Base-by-base conservation (phyloP, 2,113 vertebrate species). In the Rana temporaria region DNA sequence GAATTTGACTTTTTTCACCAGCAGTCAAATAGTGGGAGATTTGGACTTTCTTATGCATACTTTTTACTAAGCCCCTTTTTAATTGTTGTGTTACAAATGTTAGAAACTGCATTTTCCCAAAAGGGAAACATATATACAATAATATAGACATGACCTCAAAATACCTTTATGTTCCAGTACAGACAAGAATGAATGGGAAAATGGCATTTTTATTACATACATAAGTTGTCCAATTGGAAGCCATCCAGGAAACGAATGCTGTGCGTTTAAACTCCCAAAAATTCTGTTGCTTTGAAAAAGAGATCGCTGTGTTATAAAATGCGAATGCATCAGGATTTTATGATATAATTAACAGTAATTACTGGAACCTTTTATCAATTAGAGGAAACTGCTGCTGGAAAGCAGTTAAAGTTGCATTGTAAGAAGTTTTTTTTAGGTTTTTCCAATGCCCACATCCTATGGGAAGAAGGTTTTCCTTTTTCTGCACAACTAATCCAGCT, bases 141-240 rank as follows among this genome's bases (percentile, higher is more conserved):
- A 77, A 1, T 48, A 48, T 48, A 48, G 42, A 20, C 20, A 20
- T 67, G 26, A 79, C 76, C 76, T 79, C 64, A 79, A 24, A 79
- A 57, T 68, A 79, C 76, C 76, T 79, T 55, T 78, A 56, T 57
- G 42, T 79, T 56, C 76, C 20, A 67, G 76, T 67, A 56, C 48
- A 57, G 76, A 32, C 76, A 79, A 56, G 76, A 79, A 67, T 30
- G 18, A 30, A 32, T 11, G 18, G 3, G 30, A 67, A 68, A 67
- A 66, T 67, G 48, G 63, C 22, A 55, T 65, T 79, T 65, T 66
- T 32, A 79, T 79, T 79, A 53, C 38, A 56, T 56, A 57, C 26
- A 79, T 57, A 30, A 79, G 63, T 68, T 68, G 20, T 52, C 63
- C 48, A 66, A 68, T 53, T 79, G 76, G 76, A 79, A 56, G 32